phyloP scores from a whole-genome alignment of 2,113 vertebrate species.

The Promerops cafer region DNA sequence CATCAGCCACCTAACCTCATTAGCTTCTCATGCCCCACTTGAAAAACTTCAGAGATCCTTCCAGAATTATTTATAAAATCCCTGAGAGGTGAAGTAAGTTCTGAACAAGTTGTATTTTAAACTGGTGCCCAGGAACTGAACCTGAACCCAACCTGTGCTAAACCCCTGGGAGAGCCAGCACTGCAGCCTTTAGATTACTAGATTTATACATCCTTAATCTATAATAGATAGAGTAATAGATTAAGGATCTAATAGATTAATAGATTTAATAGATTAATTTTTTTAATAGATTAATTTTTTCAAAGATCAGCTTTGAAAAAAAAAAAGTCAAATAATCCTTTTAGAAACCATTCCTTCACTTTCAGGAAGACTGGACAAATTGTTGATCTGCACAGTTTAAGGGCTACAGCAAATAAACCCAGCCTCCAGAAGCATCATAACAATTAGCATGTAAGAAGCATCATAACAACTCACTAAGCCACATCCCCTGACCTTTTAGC shows the following conservation, averaged over 20 bases:
- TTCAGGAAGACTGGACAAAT: background rate
- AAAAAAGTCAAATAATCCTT: background rate
- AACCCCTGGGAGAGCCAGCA: background rate
- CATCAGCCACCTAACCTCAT: constrained; percentile 6
- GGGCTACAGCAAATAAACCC: background rate
- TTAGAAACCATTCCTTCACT: background rate
- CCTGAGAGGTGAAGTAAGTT: background rate
- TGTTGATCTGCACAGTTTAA: background rate
- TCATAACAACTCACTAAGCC: background rate
- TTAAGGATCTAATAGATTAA: too few species aligned
- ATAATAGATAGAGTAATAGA: too few species aligned
- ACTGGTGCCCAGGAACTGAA: background rate
- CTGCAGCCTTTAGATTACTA: background rate
- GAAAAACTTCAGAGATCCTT: background rate
- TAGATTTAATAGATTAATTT: too few species aligned
- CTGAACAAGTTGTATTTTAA: background rate
- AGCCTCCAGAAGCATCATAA: background rate
- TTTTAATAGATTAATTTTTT: background rate
- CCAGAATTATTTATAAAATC: background rate
- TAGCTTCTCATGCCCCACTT: background rate
- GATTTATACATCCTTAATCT: too few species aligned
- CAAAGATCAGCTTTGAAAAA: background rate
- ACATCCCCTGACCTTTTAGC: background rate
- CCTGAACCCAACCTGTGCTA: background rate
- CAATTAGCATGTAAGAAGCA: background rate